phyloP scores from a whole-genome alignment of 2,113 vertebrate genomes.

The Lates calcarifer region DNA sequence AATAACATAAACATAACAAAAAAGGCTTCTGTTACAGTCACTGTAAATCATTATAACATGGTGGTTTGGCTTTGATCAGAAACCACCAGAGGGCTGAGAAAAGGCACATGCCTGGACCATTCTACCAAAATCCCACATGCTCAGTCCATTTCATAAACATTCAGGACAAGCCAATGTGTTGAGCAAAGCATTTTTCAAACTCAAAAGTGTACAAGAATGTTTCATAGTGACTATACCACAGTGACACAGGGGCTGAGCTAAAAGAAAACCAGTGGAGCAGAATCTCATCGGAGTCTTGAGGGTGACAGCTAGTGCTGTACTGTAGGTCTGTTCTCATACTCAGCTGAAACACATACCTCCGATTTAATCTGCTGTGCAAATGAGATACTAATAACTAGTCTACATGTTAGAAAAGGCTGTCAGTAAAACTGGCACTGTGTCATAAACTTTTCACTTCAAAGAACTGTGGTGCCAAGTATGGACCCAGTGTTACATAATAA shows the following conservation, averaged over 20 bases:
- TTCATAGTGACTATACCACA: constrained; percentile 5
- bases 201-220: not conserved
- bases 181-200: not conserved
- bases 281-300: constrained; percentile 11
- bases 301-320: constrained; percentile 23
- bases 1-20: no score
- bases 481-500: constrained; percentile 34
- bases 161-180: not conserved
- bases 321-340: constrained; percentile 53
- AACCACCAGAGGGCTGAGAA: not conserved
- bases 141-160: not conserved
- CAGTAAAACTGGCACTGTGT: constrained; percentile 13
- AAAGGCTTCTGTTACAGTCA: not conserved
- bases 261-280: constrained; percentile 25
- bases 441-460: constrained; percentile 31
- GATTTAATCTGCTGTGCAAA: constrained; percentile 73
- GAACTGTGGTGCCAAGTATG: not conserved
- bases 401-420: constrained; percentile 44
- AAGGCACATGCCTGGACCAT: not conserved
- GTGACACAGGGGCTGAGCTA: not conserved
- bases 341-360: constrained; percentile 67
- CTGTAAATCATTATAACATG: not conserved
- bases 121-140: not conserved
- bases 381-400: constrained; percentile 55
- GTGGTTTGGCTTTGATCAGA: constrained; percentile 44